phyloP scores from a whole-genome alignment of 2,888 invertebrate genomes.

The Malthinus flaveolus region DNA sequence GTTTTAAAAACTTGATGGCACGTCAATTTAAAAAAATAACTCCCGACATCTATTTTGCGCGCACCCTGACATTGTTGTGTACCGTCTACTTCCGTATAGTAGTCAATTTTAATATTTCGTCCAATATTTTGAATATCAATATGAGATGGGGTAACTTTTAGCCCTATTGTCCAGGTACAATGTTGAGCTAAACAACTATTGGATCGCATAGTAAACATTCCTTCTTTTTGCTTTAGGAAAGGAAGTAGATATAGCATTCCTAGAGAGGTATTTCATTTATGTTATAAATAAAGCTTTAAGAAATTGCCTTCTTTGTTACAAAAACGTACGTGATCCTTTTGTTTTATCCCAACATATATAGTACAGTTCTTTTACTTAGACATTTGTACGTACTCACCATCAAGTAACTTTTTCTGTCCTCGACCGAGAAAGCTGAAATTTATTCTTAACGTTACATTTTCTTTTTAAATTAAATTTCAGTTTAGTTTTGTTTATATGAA shows the following conservation, averaged over 20 bases:
- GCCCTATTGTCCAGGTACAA: constrained; percentile 15
- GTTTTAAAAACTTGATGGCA: too few species aligned
- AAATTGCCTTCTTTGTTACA: constrained; percentile 26
- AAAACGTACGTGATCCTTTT: constrained; percentile 7
- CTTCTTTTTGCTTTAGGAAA: constrained; percentile 18
- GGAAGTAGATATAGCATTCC: constrained; percentile 20
- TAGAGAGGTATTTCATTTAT: constrained; percentile 23
- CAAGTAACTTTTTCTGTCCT: background rate
- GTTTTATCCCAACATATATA: constrained; percentile 5
- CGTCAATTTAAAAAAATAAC: too few species aligned
- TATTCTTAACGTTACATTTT: too few species aligned
- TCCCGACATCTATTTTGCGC: too few species aligned
- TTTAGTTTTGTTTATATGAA: too few species aligned
- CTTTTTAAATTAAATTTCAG: too few species aligned
- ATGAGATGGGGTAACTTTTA: too few species aligned
- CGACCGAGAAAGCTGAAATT: too few species aligned
- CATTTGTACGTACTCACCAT: constrained; percentile 1
- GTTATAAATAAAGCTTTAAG: constrained; percentile 26
- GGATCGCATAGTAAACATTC: constrained; percentile 23
- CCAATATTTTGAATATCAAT: too few species aligned
- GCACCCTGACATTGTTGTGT: too few species aligned
- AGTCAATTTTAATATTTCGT: too few species aligned
- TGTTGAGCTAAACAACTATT: constrained; percentile 25
- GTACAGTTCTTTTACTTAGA: constrained; percentile 11
- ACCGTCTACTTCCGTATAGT: too few species aligned